Evolutionary conservation across 2,888 invertebrate species (phyloP), one percentile per base, ranked within the genome.

Genomic region (Apodemia hepburni): DNA sequence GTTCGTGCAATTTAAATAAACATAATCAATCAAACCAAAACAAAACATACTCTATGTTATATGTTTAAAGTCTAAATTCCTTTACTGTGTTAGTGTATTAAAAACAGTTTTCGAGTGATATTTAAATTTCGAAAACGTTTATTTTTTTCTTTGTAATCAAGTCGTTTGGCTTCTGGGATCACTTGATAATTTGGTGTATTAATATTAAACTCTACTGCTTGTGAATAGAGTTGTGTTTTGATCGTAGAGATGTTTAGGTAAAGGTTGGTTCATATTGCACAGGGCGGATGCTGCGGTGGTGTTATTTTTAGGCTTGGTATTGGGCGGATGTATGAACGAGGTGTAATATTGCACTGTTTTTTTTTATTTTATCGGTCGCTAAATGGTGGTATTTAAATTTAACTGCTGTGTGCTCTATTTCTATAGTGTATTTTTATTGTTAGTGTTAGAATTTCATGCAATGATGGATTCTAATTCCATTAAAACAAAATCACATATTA

Each of bases 271-370:
- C 74, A 72, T 73, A 76, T 77, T 75, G 75, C 72, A 67, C 66
- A 62, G 72, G 72, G 69, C 79, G 82, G 80, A 83, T 78, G 78
- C 75, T 74, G 78, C 66, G 76, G 76, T 65, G 66, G 70, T 69
- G 47, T 61, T 82, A 82, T 75, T 79, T 79, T 81, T 83, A 80
- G 80, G 76, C 66, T 68, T 74, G 73, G 77, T 70, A 72, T 70
- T 71, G 75, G 75, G 73, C 82, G 84, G 83, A 83, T 81, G 80
- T 68, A 69, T 71, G 71, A 68, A 71, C 71, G 79, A 80, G 81
- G 80, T 80, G 80, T 78, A 79, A 79, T 76, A 79, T 80, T 79
- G 81, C 82, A 75, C 65, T 67, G 45, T 61, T 61, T 45, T 38
- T 61, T 47, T 58, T n/a, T n/a, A 58, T 58, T 54, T 54, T 22